Evolutionary conservation across 1,140 invertebrate genomes (phyloP), one percentile per base, ranked within the genome.

Genomic region (Copidosoma floridanum): DNA sequence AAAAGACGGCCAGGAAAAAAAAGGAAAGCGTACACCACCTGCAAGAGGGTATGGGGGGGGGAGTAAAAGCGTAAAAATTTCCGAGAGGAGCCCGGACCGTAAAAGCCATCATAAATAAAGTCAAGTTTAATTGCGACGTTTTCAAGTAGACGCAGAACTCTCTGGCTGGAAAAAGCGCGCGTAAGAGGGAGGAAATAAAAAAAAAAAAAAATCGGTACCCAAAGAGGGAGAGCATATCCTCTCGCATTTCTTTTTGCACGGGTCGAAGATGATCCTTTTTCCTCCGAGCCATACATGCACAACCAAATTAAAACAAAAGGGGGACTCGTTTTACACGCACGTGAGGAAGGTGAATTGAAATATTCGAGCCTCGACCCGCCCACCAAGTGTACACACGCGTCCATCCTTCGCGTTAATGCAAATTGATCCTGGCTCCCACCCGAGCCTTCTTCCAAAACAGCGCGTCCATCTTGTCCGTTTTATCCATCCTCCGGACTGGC

Each of bases 261-360:
- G n/a, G n/a, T n/a, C n/a, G n/a, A n/a, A n/a, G n/a, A n/a, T n/a
- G n/a, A n/a, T n/a, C n/a, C n/a, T n/a, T n/a, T n/a, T n/a, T n/a
- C n/a, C n/a, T n/a, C n/a, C n/a, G n/a, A n/a, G n/a, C n/a, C n/a
- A n/a, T n/a, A 38, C 20, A 21, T 26, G 14, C 0, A 23, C 12
- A n/a, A 24, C 1, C 5, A n/a, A 12, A 24, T 12, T 2, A 27
- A 35, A 29, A 16, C 40, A 14, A 32, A 16, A 40, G 11, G 44
- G 38, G 44, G 48, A 32, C 24, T 65, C 67, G 59, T 70, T 62
- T 67, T 65, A n/a, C n/a, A n/a, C n/a, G n/a, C n/a, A n/a, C n/a
- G n/a, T n/a, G n/a, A n/a, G n/a, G n/a, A n/a, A n/a, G n/a, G 57
- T 61, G 63, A 65, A 67, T 68, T 71, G 67, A 73, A 73, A 73